Percentiles rank a stretch among this genome's conserved stretches.
Conservation (phyloP, 2,797 vertebrate genomes). For the Caiman crocodilus region DNA sequence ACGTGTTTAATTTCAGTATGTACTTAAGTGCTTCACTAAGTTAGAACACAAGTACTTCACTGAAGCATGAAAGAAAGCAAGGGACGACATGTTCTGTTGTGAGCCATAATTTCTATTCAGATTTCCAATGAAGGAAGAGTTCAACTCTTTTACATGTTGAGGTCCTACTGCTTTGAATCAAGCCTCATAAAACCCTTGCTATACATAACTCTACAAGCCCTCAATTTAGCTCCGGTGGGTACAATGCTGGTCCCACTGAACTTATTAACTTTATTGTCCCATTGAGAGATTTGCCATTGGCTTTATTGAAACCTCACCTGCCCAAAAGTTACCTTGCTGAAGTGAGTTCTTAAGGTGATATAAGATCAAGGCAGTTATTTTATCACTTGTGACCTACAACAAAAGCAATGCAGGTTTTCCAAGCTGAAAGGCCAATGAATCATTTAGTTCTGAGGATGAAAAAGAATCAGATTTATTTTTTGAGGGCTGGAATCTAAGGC, state of each 20-base stretch:
- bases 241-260: neutral
- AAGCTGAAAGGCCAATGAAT: rapidly evolving
- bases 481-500: neutral
- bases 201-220: too few relatives aligned
- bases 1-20: neutral
- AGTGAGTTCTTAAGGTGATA: too few relatives aligned
- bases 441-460: neutral
- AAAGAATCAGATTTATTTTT: slow-evolving; percentile 1
- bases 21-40: neutral
- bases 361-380: neutral
- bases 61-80: neutral
- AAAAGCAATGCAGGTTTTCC: rapidly evolving
- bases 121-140: neutral
- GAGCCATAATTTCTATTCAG: neutral
- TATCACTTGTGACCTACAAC: neutral
- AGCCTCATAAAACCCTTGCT: neutral
- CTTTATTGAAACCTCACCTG: neutral
- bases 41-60: neutral
- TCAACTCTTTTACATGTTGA: neutral
- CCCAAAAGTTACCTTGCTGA: neutral
- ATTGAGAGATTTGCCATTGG: neutral
- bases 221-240: neutral
- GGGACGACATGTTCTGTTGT: neutral
- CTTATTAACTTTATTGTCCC: neutral
- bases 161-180: neutral